phyloP scores from a whole-genome alignment of 2,797 vertebrate species.

The Carcharodon carcharias region DNA sequence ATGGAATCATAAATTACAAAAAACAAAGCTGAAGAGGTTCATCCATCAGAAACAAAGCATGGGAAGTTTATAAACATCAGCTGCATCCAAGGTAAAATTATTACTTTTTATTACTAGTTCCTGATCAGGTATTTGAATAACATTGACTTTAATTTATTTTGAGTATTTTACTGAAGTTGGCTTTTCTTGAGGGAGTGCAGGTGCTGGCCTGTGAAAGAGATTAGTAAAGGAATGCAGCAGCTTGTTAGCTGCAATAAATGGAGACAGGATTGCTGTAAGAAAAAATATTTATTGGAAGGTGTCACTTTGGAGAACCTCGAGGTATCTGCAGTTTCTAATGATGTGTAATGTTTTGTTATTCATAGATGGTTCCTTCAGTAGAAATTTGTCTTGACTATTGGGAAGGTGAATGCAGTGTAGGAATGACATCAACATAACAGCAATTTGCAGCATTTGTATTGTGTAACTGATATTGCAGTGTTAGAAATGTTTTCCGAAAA shows the following conservation, averaged over 20 bases:
- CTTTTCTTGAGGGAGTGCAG: not conserved
- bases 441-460: not conserved
- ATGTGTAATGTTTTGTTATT: not conserved
- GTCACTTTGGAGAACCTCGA: not conserved
- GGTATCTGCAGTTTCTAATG: not conserved
- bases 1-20: slow-evolving; percentile 13
- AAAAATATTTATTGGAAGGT: not conserved
- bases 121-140: slow-evolving; percentile 24
- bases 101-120: not conserved
- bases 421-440: not conserved
- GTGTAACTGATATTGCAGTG: not conserved
- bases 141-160: not conserved
- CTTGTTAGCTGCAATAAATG: not conserved
- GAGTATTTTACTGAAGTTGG: not conserved
- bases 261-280: not conserved
- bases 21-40: not conserved
- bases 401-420: slow-evolving; percentile 1
- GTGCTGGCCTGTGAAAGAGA: not conserved
- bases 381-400: not conserved
- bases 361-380: not conserved
- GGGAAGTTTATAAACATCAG: not conserved
- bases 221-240: not conserved
- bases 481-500: not conserved
- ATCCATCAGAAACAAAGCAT: not conserved
- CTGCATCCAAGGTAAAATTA: not conserved